A percentile compares a stretch with the other conserved stretches of the same genome.
phyloP scores from a whole-genome alignment of 2,113 vertebrate species.

The Cyprinodon variegatus region DNA sequence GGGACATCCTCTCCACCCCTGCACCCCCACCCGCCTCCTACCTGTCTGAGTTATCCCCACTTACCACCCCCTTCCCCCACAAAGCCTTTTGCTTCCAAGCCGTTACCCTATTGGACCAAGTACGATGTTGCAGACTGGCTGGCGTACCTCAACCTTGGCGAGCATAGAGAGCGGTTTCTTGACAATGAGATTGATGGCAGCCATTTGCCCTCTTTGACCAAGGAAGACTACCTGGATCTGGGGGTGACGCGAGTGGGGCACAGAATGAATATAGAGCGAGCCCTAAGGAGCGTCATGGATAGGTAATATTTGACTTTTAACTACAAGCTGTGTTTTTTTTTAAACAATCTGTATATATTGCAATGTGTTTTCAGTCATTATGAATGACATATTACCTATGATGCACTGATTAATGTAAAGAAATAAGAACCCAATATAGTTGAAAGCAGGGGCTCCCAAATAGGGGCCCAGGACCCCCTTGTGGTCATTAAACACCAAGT shows the following conservation, averaged over 20 bases:
- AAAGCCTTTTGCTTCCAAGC: slow-evolving; percentile 92
- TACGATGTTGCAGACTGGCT: slow-evolving; percentile 95
- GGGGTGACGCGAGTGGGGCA: slow-evolving; percentile 95
- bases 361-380: too few relatives aligned
- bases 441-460: too few relatives aligned
- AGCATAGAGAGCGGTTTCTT: slow-evolving; percentile 91
- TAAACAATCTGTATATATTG: too few relatives aligned
- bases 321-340: too few relatives aligned
- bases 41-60: slow-evolving; percentile 86
- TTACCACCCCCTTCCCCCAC: slow-evolving; percentile 85
- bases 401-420: too few relatives aligned
- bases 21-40: slow-evolving; percentile 77
- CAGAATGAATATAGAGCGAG: slow-evolving; percentile 94
- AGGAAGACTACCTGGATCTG: slow-evolving; percentile 93
- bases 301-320: slow-evolving; percentile 79
- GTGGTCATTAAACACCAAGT: too few relatives aligned
- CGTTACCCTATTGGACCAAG: slow-evolving; percentile 94
- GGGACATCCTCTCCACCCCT: slow-evolving; percentile 79
- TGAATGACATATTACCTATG: too few relatives aligned
- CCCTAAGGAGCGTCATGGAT: slow-evolving; percentile 90
- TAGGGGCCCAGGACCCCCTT: too few relatives aligned
- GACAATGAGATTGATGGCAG: slow-evolving; percentile 97
- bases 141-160: slow-evolving; percentile 88
- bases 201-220: slow-evolving; percentile 91
- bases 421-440: too few relatives aligned